Conservation (phyloP, 2,113 vertebrate species). For the Andinoacara biseriatus region DNA sequence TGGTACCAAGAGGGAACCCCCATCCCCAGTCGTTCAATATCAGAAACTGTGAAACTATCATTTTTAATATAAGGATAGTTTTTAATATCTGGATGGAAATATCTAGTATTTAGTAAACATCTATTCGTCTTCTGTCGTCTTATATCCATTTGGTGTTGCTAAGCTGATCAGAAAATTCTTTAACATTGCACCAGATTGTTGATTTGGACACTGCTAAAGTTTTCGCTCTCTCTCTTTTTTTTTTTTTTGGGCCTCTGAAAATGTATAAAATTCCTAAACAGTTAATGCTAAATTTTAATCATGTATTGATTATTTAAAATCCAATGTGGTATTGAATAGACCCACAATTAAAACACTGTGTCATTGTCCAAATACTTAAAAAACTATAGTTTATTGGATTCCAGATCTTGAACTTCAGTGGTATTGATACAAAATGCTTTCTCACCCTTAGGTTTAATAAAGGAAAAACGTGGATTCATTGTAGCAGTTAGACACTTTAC, state of each 20-base stretch:
- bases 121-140: not conserved
- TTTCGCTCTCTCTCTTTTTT: not conserved
- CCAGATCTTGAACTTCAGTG: not conserved
- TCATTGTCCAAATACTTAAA: not conserved
- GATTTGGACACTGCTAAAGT: not conserved
- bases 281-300: too few species aligned
- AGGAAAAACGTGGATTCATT: not conserved
- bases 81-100: too few species aligned
- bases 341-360: not conserved
- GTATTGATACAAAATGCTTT: not conserved
- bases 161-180: not conserved
- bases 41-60: too few species aligned
- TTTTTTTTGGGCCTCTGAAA: too few species aligned
- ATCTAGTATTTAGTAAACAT: too few species aligned
- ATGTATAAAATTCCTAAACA: too few species aligned
- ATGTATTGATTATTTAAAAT: not conserved
- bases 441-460: not conserved
- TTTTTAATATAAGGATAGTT: too few species aligned
- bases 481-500: not conserved
- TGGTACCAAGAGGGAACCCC: too few species aligned
- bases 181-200: not conserved
- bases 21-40: too few species aligned
- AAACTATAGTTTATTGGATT: not conserved
- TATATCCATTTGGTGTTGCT: not conserved
- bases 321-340: not conserved